Base-by-base conservation (phyloP, 2,113 vertebrate genomes). In the Grammatotria lemairii region DNA sequence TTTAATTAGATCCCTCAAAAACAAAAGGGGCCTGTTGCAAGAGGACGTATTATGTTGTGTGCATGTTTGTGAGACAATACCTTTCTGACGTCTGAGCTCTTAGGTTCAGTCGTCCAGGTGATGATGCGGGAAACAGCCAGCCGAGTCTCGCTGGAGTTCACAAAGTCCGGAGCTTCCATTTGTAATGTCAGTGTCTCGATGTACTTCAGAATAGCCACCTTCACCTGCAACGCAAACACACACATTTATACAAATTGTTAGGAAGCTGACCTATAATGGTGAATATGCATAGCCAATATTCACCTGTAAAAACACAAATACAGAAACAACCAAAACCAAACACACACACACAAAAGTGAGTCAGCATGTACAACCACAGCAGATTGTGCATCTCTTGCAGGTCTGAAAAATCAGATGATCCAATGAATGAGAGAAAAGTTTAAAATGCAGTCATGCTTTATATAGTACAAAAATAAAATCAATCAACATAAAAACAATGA, bases 71-170 rank as follows among this genome's bases (percentile, higher is more conserved):
- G 53, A 35, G n/a, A 53, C 4, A 1, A 9, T 87, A 99, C 98
- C 98, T 99, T 99, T 85, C 98, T 96, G 95, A 99, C 97, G 14
- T 99, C 98, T 38, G 98, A 98, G 94, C 98, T 99, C 95, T 99
- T 99, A 60, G 98, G 98, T 94, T 99, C 98, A 83, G 98, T 98
- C 82, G 98, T 99, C 98, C 98, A 99, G 31, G 98, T 99, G 94
- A 99, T 99, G 92, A 99, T 98, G 58, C 98, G 97, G 47, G 98
- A 99, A 80, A 99, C 98, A 7, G 98, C 98, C 89, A 99, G 95
- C 47, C 98, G 97, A 26, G 98, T 99, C 96, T 99, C 98, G 92
- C 98, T 99, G 84, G 98, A 98, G 96, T 99, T 99, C 86, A 98
- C 97, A 93, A 99, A 99, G 93, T 99, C 98, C 51, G 97, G 96